Percentiles rank a stretch among this genome's conserved stretches.
These are phyloP conservation scores for Lipophrys pholis DNA, from an alignment of 2,113 vertebrate species.

Conservation along the genomic window DNA sequence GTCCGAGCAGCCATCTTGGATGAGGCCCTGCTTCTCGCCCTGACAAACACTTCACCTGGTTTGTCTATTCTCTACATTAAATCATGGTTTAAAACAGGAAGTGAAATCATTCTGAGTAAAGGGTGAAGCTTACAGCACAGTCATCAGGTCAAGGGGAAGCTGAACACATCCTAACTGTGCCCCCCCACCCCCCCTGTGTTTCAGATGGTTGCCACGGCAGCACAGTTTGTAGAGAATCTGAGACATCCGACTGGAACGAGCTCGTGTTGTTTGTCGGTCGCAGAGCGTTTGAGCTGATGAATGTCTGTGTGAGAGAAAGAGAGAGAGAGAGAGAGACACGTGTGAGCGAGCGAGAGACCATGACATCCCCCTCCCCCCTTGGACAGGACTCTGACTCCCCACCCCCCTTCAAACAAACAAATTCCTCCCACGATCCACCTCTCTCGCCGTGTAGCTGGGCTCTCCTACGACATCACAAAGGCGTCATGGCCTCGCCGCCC, in stretches of 20 bases:
- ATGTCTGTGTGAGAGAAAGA: constrained; percentile 46
- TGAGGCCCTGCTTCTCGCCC: too few relatives aligned
- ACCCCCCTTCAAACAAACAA: constrained; percentile 2
- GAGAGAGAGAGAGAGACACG: constrained; percentile 87
- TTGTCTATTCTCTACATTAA: too few relatives aligned
- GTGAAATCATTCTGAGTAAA: too few relatives aligned
- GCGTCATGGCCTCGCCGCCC: constrained; percentile 43
- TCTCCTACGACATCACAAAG: constrained; percentile 55
- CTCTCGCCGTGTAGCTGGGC: constrained; percentile 66
- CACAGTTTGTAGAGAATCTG: constrained; percentile 53
- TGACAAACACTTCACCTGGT: too few relatives aligned
- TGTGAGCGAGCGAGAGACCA: constrained; percentile 89
- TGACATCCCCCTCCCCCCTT: constrained; percentile 83
- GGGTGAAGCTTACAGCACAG: too few relatives aligned
- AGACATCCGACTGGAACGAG: constrained; percentile 88
- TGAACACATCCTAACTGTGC: too few relatives aligned
- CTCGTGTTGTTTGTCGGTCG: constrained; percentile 87
- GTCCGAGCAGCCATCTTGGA: too few relatives aligned
- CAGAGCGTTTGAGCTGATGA: constrained; percentile 74
- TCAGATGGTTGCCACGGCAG: constrained; percentile 74
- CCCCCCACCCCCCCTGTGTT: not conserved
- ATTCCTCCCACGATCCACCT: constrained; percentile 37
- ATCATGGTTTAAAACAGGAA: too few relatives aligned
- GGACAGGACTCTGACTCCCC: constrained; percentile 65
- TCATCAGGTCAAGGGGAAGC: too few relatives aligned